Percentiles rank a stretch among this genome's conserved stretches.
phyloP scores from a whole-genome alignment of 2,113 vertebrate genomes.

The Cichladusa arquata region DNA sequence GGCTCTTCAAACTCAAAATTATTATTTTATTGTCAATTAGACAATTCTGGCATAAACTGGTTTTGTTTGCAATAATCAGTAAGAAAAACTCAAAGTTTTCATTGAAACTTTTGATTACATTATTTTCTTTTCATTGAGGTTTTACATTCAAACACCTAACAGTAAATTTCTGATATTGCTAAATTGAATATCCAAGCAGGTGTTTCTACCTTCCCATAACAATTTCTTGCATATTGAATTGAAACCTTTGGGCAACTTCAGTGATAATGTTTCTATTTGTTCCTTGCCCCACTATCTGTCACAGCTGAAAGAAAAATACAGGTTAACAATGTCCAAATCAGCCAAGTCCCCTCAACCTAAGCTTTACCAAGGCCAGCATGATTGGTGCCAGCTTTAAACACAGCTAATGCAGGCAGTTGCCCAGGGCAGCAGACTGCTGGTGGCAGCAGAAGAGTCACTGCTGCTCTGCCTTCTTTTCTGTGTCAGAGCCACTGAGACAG shows the following conservation, averaged over 20 bases:
- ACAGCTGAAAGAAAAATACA: background rate
- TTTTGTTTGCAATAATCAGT: background rate
- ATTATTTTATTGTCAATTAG: background rate
- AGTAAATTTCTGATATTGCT: background rate
- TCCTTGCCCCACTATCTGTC: background rate
- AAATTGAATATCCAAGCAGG: background rate
- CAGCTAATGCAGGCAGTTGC: background rate
- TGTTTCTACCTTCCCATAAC: background rate
- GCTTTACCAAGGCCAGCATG: background rate
- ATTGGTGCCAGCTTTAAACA: background rate
- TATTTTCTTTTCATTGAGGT: background rate
- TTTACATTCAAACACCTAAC: background rate
- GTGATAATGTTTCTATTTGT: background rate
- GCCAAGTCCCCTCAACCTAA: background rate
- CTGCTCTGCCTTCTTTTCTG: background rate
- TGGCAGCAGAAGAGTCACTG: background rate
- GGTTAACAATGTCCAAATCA: background rate
- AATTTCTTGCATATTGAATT: background rate
- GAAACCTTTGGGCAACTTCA: background rate
- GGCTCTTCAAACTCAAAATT: background rate
- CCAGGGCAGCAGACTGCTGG: background rate
- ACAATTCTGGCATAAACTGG: background rate
- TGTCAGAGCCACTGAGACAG: background rate
- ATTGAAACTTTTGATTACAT: background rate
- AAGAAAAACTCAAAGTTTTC: background rate